phyloP scores from a whole-genome alignment of 2,888 invertebrate genomes.

The Drosophila sordidula region DNA sequence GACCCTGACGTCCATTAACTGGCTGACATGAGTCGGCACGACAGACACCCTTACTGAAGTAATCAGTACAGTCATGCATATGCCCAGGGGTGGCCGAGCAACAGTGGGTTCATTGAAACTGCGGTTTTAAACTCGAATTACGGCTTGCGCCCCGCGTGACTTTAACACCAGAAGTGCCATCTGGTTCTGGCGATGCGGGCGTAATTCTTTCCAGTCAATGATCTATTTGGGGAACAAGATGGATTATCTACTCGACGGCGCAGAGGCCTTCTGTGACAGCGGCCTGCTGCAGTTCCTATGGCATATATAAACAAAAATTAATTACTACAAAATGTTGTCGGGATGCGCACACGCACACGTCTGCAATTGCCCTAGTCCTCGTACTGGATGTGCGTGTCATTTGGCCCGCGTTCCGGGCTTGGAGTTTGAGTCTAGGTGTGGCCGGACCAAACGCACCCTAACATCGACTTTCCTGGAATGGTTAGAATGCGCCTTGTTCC shows the following conservation, averaged over 20 bases:
- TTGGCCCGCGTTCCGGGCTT: constrained; percentile 9
- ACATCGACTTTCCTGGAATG: constrained; percentile 32
- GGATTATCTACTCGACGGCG: constrained; percentile 25
- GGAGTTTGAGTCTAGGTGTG: constrained; percentile 40
- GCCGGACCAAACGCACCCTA: constrained; percentile 17
- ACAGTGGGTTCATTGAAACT: constrained; percentile 48
- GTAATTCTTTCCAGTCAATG: constrained; percentile 11
- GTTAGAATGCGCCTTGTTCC: constrained; percentile 13
- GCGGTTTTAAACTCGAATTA: constrained; percentile 32
- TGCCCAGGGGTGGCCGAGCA: constrained; percentile 35
- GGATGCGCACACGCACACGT: constrained; percentile 34
- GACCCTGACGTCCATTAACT: constrained; percentile 48
- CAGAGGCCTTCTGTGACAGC: constrained; percentile 9
- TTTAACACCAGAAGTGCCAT: constrained; percentile 43
- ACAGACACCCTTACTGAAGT: constrained; percentile 11
- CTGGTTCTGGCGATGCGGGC: constrained; percentile 44
- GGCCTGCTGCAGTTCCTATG: constrained; percentile 7
- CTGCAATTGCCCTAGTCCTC: constrained; percentile 49
- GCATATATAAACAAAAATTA: constrained; percentile 12
- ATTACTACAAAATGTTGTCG: constrained; percentile 20
- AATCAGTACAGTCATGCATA: constrained; percentile 48
- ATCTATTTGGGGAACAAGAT: constrained; percentile 30
- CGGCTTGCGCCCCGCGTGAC: constrained; percentile 38
- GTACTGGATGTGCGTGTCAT: constrained; percentile 39
- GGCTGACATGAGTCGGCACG: constrained; percentile 31